phyloP scores from a whole-genome alignment of 2,113 vertebrate genomes.

The Petromus typicus region DNA sequence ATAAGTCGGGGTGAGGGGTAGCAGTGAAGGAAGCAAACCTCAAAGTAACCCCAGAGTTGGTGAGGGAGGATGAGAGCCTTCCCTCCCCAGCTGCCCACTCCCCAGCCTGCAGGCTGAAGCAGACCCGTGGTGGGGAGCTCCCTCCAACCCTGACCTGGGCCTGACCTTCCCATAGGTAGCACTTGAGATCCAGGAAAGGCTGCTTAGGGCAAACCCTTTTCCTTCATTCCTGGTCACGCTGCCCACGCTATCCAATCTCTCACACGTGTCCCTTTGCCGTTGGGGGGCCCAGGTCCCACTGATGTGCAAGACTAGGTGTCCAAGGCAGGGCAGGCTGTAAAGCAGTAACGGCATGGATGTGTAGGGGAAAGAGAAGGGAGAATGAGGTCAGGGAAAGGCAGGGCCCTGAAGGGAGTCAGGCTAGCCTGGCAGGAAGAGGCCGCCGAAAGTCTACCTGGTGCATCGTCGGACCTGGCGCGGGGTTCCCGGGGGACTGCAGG shows the following conservation, averaged over 20 bases:
- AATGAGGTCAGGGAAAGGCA: not conserved
- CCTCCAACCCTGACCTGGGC: not conserved
- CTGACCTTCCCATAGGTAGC: not conserved
- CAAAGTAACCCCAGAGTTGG: not conserved
- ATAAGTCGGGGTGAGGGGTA: not conserved
- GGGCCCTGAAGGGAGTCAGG: not conserved
- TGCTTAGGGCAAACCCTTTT: conserved; percentile 16
- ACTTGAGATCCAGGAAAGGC: not conserved
- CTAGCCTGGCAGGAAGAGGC: conserved; percentile 13
- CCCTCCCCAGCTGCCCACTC: not conserved
- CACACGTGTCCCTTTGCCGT: not conserved
- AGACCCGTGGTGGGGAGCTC: not conserved
- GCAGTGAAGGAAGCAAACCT: not conserved
- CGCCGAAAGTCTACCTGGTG: conserved; percentile 70
- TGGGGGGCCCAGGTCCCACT: not conserved
- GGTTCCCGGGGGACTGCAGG: conserved; percentile 45
- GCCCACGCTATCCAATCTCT: not conserved
- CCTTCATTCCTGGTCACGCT: not conserved
- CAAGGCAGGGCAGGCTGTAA: not conserved
- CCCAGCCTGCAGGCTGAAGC: not conserved
- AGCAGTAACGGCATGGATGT: not conserved
- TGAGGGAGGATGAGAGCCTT: not conserved
- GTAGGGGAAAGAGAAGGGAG: not conserved
- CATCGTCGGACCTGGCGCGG: conserved; percentile 50
- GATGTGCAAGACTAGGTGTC: not conserved